Conservation (phyloP, 2,888 invertebrate species). For the Mermis nigrescens region DNA sequence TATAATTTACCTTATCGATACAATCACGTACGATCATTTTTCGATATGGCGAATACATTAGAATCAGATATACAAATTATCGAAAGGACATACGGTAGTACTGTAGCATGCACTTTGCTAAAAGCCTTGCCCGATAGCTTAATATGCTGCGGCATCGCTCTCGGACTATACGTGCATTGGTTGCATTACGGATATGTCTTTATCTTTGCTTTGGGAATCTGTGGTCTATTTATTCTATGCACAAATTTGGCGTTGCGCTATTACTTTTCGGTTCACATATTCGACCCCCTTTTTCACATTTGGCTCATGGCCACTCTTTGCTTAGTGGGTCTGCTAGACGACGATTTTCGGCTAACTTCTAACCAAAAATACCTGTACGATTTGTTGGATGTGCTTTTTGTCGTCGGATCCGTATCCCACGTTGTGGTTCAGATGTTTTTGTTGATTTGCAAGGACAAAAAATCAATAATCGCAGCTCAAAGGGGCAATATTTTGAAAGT, state of each 20-base stretch:
- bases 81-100: too few species aligned
- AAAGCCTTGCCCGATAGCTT: conserved; percentile 22
- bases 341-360: neutral
- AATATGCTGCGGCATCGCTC: conserved; percentile 26
- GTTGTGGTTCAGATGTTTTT: conserved; percentile 16
- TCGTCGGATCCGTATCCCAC: conserved; percentile 26
- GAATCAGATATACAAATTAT: too few species aligned
- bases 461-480: neutral
- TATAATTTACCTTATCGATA: too few species aligned
- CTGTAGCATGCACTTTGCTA: neutral
- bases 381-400: conserved; percentile 29
- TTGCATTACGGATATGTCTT: conserved; percentile 24
- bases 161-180: conserved; percentile 32
- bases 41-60: too few species aligned
- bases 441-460: conserved; percentile 1
- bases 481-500: neutral
- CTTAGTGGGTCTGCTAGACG: neutral
- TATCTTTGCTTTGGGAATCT: conserved; percentile 23
- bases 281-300: neutral
- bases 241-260: neutral
- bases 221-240: neutral
- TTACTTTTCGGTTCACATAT: neutral
- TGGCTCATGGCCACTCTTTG: neutral
- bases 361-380: conserved; percentile 17
- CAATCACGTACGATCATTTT: too few species aligned